Conservation (phyloP, 2,888 invertebrate species). For the Amorpha juglandis region DNA sequence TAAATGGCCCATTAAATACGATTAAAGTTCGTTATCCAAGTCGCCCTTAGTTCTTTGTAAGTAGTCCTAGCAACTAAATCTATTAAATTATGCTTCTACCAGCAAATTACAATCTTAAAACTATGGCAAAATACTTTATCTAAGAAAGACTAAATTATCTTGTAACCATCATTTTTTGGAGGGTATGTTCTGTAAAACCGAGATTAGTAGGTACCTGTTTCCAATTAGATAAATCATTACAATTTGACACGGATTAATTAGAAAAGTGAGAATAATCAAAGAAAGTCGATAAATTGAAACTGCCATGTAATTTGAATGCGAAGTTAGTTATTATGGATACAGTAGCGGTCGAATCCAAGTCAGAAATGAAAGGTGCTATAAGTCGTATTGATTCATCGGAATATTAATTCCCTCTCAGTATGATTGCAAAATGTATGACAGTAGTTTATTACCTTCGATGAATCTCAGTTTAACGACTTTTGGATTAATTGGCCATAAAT, state of each 20-base stretch:
- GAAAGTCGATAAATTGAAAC: conserved; percentile 22
- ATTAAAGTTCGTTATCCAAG: no score
- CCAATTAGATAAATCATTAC: conserved; percentile 28
- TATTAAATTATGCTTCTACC: no score
- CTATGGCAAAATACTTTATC: no score
- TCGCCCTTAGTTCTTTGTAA: no score
- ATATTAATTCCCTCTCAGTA: conserved; percentile 34
- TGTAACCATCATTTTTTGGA: no score
- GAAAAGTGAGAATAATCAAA: conserved; percentile 24
- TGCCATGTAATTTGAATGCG: not conserved
- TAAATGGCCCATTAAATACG: no score
- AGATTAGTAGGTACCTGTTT: not conserved
- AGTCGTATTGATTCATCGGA: conserved; percentile 28
- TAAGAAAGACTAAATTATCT: no score
- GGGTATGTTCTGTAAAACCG: not conserved
- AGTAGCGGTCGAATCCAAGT: conserved; percentile 12
- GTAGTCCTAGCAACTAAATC: no score
- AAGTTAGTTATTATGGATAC: not conserved
- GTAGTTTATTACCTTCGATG: not conserved
- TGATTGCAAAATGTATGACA: conserved; percentile 5
- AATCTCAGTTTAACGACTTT: not conserved
- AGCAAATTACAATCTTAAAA: no score
- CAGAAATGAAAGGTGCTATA: conserved; percentile 32
- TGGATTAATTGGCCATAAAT: not conserved
- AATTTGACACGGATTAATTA: conserved; percentile 35